phyloP scores from a whole-genome alignment of 1,140 invertebrate genomes.

The Maconellicoccus hirsutus region DNA sequence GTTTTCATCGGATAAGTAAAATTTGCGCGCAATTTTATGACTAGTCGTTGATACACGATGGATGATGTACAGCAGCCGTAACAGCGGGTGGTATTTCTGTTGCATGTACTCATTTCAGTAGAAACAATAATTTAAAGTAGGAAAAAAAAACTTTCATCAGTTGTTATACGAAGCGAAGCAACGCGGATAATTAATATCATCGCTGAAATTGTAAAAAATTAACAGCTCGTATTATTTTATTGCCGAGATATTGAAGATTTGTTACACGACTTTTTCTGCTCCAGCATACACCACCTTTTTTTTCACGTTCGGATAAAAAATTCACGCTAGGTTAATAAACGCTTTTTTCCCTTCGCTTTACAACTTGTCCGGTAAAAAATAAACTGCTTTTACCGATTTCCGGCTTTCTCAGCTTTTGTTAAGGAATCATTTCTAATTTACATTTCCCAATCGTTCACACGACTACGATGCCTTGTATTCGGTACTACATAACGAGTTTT shows the following conservation, averaged over 20 bases:
- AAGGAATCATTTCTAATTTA: too few species aligned
- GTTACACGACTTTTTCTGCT: background rate
- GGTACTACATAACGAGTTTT: constrained; percentile 9
- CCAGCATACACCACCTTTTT: too few species aligned
- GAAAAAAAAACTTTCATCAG: constrained; percentile 17
- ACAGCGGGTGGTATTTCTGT: constrained; percentile 16
- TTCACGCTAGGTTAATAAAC: too few species aligned
- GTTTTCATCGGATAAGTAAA: background rate
- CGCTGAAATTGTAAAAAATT: constrained; percentile 20
- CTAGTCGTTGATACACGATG: constrained; percentile 5
- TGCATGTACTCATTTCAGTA: constrained; percentile 11
- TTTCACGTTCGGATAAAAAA: too few species aligned
- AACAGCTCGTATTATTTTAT: constrained; percentile 13
- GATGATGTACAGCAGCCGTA: constrained; percentile 11
- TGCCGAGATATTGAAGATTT: background rate
- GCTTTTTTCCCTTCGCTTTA: too few species aligned
- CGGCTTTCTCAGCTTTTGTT: too few species aligned
- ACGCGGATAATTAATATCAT: constrained; percentile 3
- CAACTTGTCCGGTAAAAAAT: too few species aligned
- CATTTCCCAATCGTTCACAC: too few species aligned
- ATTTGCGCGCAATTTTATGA: constrained; percentile 11
- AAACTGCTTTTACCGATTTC: too few species aligned
- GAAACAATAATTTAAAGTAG: constrained; percentile 14
- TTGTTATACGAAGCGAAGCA: background rate
- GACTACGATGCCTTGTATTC: too few species aligned